Conservation (phyloP, 1,140 invertebrate species). For the Muscidifurax raptorellus region DNA sequence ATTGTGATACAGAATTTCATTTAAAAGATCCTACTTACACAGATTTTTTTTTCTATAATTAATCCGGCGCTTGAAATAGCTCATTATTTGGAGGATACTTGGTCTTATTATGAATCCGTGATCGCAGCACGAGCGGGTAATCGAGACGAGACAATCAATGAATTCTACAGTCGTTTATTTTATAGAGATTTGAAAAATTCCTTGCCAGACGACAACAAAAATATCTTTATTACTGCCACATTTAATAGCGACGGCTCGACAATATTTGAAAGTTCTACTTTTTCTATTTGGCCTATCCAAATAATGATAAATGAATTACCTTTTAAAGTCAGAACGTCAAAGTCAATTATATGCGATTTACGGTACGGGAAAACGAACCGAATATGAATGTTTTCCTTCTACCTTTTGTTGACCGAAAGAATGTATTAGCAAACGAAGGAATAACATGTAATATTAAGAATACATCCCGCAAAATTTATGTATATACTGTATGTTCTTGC, state of each 20-base stretch:
- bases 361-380: slow-evolving; percentile 51
- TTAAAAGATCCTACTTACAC: background rate
- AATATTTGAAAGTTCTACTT: background rate
- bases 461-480: slow-evolving; percentile 25
- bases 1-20: background rate
- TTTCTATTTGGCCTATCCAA: background rate
- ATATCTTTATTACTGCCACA: slow-evolving; percentile 44
- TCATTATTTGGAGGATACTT: background rate
- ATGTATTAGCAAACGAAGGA: slow-evolving; percentile 35
- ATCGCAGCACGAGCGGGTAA: background rate
- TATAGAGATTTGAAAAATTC: background rate
- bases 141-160: background rate
- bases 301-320: background rate
- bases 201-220: slow-evolving; percentile 40
- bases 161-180: background rate
- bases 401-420: slow-evolving; percentile 40
- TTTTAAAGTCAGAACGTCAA: background rate
- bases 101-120: background rate
- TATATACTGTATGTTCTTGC: slow-evolving; percentile 29
- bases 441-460: slow-evolving; percentile 41
- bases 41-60: slow-evolving; percentile 28
- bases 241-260: slow-evolving; percentile 52
- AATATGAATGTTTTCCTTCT: slow-evolving; percentile 45
- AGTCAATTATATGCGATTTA: slow-evolving; percentile 42
- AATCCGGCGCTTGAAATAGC: background rate